Evolutionary conservation across 2,113 vertebrate genomes (phyloP).

Genomic region (Ceratotherium simum): DNA sequence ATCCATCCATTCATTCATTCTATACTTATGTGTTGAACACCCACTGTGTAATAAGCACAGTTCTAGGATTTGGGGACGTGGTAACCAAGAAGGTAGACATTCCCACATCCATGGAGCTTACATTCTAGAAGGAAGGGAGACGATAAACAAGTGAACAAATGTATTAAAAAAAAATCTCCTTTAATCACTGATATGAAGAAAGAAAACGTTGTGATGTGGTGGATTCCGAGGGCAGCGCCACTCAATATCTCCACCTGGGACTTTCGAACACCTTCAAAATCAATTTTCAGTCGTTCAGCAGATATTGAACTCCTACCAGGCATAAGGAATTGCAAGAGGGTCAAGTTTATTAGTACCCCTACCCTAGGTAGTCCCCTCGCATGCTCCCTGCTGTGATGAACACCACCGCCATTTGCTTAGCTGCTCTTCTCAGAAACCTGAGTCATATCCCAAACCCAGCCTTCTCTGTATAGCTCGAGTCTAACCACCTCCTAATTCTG

Average conservation of each 20-base stretch:
- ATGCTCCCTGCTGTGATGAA: neutral
- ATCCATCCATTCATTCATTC: neutral
- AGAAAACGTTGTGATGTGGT: neutral
- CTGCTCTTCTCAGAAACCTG: neutral
- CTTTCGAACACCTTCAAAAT: neutral
- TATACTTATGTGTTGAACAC: rapidly evolving
- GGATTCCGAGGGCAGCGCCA: neutral
- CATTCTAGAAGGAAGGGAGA: neutral
- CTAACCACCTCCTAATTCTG: neutral
- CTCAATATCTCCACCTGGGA: neutral
- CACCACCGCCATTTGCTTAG: no score
- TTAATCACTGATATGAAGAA: no score
- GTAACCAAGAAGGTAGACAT: neutral
- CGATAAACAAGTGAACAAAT: neutral
- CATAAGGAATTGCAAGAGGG: neutral
- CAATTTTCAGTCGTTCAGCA: neutral
- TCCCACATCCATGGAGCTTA: neutral
- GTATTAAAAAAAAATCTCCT: neutral
- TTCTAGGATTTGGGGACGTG: neutral
- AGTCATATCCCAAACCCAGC: neutral
- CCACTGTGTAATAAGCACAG: neutral
- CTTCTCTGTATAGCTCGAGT: neutral
- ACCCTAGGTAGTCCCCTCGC: neutral
- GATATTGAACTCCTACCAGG: neutral
- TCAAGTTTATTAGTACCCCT: neutral